Evolutionary conservation across 2,113 vertebrate species (phyloP).

Genomic region (Bostrychus sinensis): DNA sequence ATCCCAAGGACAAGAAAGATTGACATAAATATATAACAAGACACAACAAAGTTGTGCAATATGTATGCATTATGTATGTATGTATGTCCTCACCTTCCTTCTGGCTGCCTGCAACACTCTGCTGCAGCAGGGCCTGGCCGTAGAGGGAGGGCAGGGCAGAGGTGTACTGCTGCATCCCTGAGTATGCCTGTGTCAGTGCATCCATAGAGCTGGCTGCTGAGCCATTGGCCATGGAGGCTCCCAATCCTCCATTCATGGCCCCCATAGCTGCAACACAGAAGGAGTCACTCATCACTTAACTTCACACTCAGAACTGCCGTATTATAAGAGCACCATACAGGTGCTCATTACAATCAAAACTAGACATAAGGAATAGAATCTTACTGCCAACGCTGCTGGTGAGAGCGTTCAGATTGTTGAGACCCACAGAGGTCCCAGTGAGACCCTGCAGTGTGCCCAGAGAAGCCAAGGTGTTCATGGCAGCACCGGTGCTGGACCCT

Average conservation of each 20-base stretch:
- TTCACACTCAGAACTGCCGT: not conserved
- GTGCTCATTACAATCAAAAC: not conserved
- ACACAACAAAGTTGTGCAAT: not conserved
- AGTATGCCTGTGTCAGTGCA: constrained; percentile 98
- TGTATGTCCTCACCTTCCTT: constrained; percentile 89
- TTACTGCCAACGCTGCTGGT: constrained; percentile 92
- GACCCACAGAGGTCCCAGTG: constrained; percentile 90
- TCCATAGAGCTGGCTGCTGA: constrained; percentile 94
- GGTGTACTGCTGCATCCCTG: constrained; percentile 98
- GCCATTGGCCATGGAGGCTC: constrained; percentile 93
- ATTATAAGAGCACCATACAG: too few relatives aligned
- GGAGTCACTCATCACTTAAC: not conserved
- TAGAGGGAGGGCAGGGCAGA: constrained; percentile 96
- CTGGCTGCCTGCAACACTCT: constrained; percentile 94
- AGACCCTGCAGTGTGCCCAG: constrained; percentile 93
- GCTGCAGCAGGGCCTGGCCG: constrained; percentile 93
- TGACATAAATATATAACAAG: constrained; percentile 31
- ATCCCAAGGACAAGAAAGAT: constrained; percentile 44
- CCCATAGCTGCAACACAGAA: constrained; percentile 93
- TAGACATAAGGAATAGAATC: constrained; percentile 50
- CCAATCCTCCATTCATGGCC: constrained; percentile 95
- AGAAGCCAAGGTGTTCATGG: constrained; percentile 95
- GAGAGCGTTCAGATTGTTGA: constrained; percentile 97
- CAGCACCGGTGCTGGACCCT: constrained; percentile 88
- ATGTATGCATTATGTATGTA: not conserved